Evolutionary conservation across 2,888 invertebrate species (phyloP), one percentile per base, ranked within the genome.

Genomic region (Campoplex nolae): DNA sequence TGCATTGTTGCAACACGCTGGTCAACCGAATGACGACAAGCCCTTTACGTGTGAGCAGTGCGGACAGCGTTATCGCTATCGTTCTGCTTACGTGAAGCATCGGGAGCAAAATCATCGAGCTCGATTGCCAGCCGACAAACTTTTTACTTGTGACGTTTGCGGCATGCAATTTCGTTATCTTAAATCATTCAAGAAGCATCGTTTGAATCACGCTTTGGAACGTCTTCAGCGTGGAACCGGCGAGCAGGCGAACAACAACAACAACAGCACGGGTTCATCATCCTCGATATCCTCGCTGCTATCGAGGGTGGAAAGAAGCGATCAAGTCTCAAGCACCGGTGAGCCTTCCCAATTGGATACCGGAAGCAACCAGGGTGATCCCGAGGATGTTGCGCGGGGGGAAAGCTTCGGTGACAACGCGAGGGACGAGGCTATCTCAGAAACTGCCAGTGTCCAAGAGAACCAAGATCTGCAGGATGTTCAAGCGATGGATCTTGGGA

Each of bases 1-100:
- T 94, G 97, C 97, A 0, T 97, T 97, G 0, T 95, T 98, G 32
- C 98, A 98, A 93, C 98, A 98, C 94, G 97, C 98, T 84, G 94
- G 96, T 2, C 95, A 95, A 92, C 95, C 95, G 45, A 96, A 95
- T 92, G 97, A 98, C 92, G 98, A 98, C 94, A 98, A 98, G 92
- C 98, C 98, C 18, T 98, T 98, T 95, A 97, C 98, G 65, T 98
- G 98, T 95, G 98, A 98, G 92, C 98, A 98, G 93, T 98, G 98
- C 94, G 98, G 98, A 7, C 98, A 98, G 93, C 97, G 98, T 92
- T 98, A 98, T 95, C 96, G 97, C 90, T 98, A 98, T 94, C 96
- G 98, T 85, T 98, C 98, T 62, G 98, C 98, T 54, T 97, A 97
- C 93, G 96, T 97, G 73, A 97, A 97, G 93, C 98, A 98, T 93